Conservation (phyloP, 2,888 invertebrate species). For the Arge pagana region DNA sequence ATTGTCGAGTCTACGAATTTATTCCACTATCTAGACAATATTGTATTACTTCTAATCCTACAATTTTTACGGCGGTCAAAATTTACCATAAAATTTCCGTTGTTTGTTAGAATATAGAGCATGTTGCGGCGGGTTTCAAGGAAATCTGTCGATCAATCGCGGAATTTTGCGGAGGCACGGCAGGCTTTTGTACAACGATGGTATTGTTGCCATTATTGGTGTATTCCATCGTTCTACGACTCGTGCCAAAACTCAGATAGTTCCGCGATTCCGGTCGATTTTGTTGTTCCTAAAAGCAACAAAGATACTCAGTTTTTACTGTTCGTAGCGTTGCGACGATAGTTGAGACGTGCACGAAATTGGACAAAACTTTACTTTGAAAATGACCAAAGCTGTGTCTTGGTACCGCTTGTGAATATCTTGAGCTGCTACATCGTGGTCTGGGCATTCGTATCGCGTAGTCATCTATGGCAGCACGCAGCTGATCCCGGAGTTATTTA, state of each 20-base stretch:
- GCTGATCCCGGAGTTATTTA: too few species aligned
- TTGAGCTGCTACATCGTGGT: slow-evolving; percentile 40
- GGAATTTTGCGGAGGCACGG: slow-evolving; percentile 19
- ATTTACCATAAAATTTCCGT: too few species aligned
- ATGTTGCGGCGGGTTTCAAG: slow-evolving; percentile 42
- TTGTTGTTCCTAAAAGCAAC: slow-evolving; percentile 46
- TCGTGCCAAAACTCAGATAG: slow-evolving; percentile 50
- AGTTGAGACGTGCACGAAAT: background rate
- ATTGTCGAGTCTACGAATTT: too few species aligned
- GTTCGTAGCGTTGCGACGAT: background rate
- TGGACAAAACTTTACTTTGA: slow-evolving; percentile 40
- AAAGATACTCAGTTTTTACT: background rate
- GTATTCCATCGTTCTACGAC: slow-evolving; percentile 51
- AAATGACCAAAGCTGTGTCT: slow-evolving; percentile 51
- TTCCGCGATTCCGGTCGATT: slow-evolving; percentile 36
- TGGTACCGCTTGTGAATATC: slow-evolving; percentile 51
- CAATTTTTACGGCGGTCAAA: too few species aligned
- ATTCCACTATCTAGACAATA: too few species aligned
- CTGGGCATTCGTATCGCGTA: slow-evolving; percentile 46
- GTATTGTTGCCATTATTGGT: slow-evolving; percentile 53
- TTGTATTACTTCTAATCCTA: too few species aligned
- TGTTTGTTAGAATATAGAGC: slow-evolving; percentile 42
- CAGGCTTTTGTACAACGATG: slow-evolving; percentile 43
- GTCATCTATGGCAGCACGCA: too few species aligned
- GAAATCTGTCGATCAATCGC: slow-evolving; percentile 31